A percentile compares a stretch with the other conserved stretches of the same genome.
Evolutionary conservation across 2,113 vertebrate genomes (phyloP).

Genomic region (Rattus norvegicus): DNA sequence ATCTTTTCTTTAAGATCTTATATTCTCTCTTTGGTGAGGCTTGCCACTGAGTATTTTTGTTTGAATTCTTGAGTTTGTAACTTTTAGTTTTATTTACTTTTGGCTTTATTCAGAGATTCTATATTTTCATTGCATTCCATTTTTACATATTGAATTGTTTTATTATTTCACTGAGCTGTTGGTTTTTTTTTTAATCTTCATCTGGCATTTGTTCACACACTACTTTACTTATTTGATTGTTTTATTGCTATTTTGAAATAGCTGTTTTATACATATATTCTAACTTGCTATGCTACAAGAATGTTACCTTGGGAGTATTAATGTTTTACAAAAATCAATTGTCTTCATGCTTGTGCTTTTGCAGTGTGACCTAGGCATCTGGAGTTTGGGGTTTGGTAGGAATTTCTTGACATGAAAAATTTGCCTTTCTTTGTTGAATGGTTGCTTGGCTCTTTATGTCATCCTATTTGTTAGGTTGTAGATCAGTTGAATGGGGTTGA

Average conservation of each 20-base stretch:
- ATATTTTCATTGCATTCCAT: not conserved
- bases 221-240: not conserved
- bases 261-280: not conserved
- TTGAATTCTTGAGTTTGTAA: not conserved
- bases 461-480: not conserved
- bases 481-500: not conserved
- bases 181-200: not conserved
- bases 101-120: not conserved
- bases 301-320: not conserved
- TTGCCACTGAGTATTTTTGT: not conserved
- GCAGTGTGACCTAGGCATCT: not conserved
- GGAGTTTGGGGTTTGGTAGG: not conserved
- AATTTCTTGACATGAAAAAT: not conserved
- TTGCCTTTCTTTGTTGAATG: not conserved
- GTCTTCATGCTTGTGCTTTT: not conserved
- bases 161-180: not conserved
- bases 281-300: not conserved
- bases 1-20: not conserved
- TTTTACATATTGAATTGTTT: not conserved
- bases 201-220: not conserved
- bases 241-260: not conserved
- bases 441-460: not conserved
- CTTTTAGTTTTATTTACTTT: not conserved
- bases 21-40: not conserved
- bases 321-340: not conserved